phyloP scores from a whole-genome alignment of 2,113 vertebrate genomes.

The Neoarius graeffei region DNA sequence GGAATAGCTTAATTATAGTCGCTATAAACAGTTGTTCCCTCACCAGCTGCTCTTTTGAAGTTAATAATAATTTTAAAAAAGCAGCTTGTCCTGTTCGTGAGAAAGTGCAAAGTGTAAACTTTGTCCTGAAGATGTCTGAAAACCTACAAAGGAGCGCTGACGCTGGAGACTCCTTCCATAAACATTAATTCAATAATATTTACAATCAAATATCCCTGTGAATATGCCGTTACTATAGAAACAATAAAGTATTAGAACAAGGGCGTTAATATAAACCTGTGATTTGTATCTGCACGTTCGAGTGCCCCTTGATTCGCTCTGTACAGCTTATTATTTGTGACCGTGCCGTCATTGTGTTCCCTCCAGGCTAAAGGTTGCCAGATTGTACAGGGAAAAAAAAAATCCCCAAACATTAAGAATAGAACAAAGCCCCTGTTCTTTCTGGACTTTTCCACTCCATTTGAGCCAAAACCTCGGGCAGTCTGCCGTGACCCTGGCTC shows the following conservation, averaged over 20 bases:
- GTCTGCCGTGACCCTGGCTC: slow-evolving; percentile 36
- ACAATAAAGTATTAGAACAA: not conserved
- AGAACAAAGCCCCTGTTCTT: slow-evolving; percentile 53
- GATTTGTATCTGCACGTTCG: not conserved
- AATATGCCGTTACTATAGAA: not conserved
- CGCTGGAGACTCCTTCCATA: not conserved
- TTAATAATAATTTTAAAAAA: too few species aligned
- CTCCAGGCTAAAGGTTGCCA: slow-evolving; percentile 22
- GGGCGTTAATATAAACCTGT: not conserved
- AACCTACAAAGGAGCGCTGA: not conserved
- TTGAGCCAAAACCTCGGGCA: slow-evolving; percentile 40
- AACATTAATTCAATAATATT: not conserved
- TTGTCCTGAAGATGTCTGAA: not conserved
- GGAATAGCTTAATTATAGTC: not conserved
- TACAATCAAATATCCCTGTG: not conserved
- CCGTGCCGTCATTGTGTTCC: slow-evolving; percentile 6
- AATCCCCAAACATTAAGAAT: slow-evolving; percentile 12
- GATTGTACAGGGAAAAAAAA: slow-evolving; percentile 31
- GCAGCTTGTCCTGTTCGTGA: too few species aligned
- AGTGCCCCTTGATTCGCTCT: not conserved
- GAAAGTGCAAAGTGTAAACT: too few species aligned
- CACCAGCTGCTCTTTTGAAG: too few species aligned
- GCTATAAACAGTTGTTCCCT: too few species aligned
- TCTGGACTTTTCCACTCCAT: slow-evolving; percentile 45
- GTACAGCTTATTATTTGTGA: slow-evolving; percentile 30